Conservation (phyloP, 92 coral and sea anemone genomes). For the Isaurus tuberculatus region DNA sequence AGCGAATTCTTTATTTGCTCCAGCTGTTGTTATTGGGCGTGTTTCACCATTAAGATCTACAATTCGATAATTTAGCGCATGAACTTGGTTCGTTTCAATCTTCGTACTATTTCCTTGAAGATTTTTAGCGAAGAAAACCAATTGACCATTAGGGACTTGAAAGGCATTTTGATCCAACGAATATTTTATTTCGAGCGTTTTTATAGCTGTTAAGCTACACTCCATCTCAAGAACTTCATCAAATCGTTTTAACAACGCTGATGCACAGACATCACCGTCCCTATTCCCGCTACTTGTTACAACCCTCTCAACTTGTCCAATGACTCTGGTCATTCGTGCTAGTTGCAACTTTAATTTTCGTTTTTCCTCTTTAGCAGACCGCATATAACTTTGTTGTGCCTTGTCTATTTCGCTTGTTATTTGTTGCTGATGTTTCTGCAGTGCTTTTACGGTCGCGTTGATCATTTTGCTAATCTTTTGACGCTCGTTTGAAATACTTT, state of each 20-base stretch:
- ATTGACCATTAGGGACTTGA: constrained; percentile 24
- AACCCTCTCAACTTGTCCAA: constrained; percentile 29
- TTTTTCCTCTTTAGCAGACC: constrained; percentile 34
- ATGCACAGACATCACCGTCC: background rate
- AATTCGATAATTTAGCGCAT: background rate
- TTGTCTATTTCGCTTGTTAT: constrained; percentile 32
- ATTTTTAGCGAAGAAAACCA: background rate
- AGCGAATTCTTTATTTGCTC: background rate
- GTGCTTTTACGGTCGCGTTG: constrained; percentile 10
- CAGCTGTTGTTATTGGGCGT: background rate
- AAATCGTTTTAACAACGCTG: constrained; percentile 31
- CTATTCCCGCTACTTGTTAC: background rate
- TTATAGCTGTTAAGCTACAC: constrained; percentile 1
- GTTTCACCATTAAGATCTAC: background rate
- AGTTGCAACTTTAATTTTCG: constrained; percentile 28
- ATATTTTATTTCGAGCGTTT: constrained; percentile 32
- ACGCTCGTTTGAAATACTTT: constrained; percentile 35
- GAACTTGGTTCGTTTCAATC: background rate
- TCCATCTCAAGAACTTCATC: constrained; percentile 28
- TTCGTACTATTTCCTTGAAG: background rate
- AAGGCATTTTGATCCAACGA: constrained; percentile 20
- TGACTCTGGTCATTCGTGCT: constrained; percentile 21
- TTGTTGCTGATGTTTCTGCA: constrained; percentile 24
- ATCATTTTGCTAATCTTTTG: constrained; percentile 28
- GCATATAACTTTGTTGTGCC: constrained; percentile 9